These are phyloP conservation scores for Beaufortia kweichowensis DNA, from an alignment of 2,113 vertebrate species.

Conservation along the genomic window DNA sequence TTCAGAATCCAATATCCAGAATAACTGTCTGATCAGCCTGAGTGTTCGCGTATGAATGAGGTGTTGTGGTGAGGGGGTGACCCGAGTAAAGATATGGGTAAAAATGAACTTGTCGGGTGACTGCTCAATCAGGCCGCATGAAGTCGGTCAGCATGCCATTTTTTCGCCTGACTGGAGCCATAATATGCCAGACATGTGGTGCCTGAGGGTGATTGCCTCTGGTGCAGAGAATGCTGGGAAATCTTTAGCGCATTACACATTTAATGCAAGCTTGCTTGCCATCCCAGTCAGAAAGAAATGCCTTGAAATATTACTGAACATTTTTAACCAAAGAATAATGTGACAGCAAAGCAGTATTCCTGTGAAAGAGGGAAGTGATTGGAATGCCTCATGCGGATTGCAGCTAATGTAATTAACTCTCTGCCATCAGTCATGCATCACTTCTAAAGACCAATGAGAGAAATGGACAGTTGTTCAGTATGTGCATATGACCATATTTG, in stretches of 20 bases:
- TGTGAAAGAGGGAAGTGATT: no score
- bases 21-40: no score
- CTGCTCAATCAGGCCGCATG: conserved; percentile 74
- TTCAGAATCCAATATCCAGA: no score
- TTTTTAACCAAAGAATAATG: neutral
- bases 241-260: neutral
- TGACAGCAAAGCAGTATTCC: no score
- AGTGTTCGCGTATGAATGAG: neutral
- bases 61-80: conserved; percentile 41
- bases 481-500: conserved; percentile 40
- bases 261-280: conserved; percentile 17
- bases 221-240: conserved; percentile 31
- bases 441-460: conserved; percentile 35
- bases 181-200: conserved; percentile 61
- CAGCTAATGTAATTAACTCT: conserved; percentile 35
- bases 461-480: conserved; percentile 46
- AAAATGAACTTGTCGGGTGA: conserved; percentile 61
- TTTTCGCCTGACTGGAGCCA: conserved; percentile 56
- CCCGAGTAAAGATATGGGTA: conserved; percentile 56
- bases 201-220: conserved; percentile 44
- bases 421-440: conserved; percentile 45
- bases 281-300: neutral
- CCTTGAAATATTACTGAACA: neutral
- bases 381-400: conserved; percentile 27
- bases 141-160: conserved; percentile 68